Evolutionary conservation across 2,113 vertebrate genomes (phyloP).

Genomic region (Equus quagga): DNA sequence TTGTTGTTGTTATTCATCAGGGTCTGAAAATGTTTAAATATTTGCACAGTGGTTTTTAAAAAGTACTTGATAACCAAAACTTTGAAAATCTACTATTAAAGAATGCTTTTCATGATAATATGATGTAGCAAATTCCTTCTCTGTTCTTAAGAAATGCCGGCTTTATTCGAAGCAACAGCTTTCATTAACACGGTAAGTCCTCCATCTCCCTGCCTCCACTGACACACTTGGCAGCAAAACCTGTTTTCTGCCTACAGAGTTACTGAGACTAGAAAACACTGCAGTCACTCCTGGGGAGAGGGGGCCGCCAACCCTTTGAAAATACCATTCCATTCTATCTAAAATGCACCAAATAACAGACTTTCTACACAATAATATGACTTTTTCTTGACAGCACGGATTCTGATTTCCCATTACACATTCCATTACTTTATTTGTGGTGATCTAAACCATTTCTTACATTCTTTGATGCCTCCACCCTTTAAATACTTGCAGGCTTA

Average conservation of each 20-base stretch:
- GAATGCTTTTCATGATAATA: neutral
- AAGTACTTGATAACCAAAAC: neutral
- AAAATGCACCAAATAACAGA: slow-evolving; percentile 16
- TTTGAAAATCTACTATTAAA: neutral
- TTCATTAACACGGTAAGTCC: neutral
- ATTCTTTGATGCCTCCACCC: neutral
- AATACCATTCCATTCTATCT: slow-evolving; percentile 37
- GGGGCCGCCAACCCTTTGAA: neutral
- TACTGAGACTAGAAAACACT: neutral
- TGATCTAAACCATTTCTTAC: slow-evolving; percentile 60
- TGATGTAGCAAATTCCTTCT: neutral
- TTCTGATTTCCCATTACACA: slow-evolving; percentile 35
- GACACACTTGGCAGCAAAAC: slow-evolving; percentile 50
- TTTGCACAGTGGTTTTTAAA: slow-evolving; percentile 33
- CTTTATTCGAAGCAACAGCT: neutral
- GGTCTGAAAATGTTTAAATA: slow-evolving; percentile 5
- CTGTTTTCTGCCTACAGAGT: slow-evolving; percentile 22
- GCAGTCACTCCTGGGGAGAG: neutral
- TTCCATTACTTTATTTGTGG: slow-evolving; percentile 47
- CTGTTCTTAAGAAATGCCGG: neutral
- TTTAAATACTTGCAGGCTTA: slow-evolving; percentile 57
- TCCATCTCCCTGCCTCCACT: neutral
- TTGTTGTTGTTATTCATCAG: neutral
- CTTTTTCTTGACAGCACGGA: neutral
- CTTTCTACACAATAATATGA: neutral